Evolutionary conservation across 1,140 invertebrate species (phyloP), one percentile per base, ranked within the genome.

Genomic region (Drosophila elegans): DNA sequence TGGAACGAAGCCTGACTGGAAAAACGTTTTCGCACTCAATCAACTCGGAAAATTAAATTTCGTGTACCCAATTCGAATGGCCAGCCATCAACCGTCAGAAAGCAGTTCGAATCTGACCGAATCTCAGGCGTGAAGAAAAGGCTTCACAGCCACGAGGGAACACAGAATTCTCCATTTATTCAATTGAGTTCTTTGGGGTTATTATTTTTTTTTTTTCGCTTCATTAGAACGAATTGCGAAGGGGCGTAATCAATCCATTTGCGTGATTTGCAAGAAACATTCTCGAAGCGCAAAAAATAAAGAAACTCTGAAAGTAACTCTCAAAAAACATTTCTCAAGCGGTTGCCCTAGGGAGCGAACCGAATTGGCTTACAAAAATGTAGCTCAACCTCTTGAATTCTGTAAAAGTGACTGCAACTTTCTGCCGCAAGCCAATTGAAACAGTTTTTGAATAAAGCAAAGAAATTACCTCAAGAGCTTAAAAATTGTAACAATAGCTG

Each of bases 161-260:
- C 32, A 16, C 34, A 39, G 27, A 72, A 69, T 54, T 68, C 62
- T 68, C 42, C 29, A 54, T 78, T 78, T 79, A 84, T 84, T 83
- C 80, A 79, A 83, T 83, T 79, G 74, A 79, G 72, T 78, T 66
- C 66, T 55, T 55, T 53, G 69, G 52, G 66, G 55, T 51, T 80
- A 36, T 34, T 61, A 41, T 61, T 59, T 78, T 41, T 75, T 42
- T 59, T 54, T 55, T 57, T 63, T 51, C 25, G 60, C 49, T 71
- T 78, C 57, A 62, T 63, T 56, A 71, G 41, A 76, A 51, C 42
- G 34, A 83, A 80, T 80, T 78, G 51, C 63, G 44, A 71, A 69
- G 64, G 75, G 59, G 81, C 80, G 61, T 83, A 80, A 80, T 83
- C 80, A 83, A 83, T 69, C 55, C 80, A 76, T 76, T 83, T 80